phyloP scores from a whole-genome alignment of 2,113 vertebrate species.

The Crypturellus undulatus region DNA sequence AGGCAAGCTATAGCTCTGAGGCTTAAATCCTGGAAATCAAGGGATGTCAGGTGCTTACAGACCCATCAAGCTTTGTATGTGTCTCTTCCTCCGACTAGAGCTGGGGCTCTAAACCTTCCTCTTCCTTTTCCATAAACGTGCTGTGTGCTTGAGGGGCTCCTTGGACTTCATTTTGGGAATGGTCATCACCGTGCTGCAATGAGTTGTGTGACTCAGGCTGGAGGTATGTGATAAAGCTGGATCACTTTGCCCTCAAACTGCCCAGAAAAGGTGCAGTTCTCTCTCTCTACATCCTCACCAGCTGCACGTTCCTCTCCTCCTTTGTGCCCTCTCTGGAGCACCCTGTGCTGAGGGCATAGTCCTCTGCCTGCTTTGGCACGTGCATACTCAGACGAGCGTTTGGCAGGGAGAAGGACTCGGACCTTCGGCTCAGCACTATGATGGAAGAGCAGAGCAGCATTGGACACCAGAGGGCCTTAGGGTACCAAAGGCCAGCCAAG shows the following conservation, averaged over 20 bases:
- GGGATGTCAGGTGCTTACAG: background rate
- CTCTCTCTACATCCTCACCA: background rate
- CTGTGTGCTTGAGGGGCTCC: rapidly evolving
- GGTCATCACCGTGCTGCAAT: background rate
- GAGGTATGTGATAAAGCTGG: background rate
- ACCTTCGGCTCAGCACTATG: background rate
- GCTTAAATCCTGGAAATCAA: background rate
- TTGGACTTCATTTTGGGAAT: background rate
- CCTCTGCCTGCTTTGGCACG: background rate
- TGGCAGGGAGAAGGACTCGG: background rate
- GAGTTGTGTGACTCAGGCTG: background rate
- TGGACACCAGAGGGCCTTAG: rapidly evolving
- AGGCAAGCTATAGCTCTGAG: background rate
- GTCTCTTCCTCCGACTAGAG: background rate
- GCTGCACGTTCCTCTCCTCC: background rate
- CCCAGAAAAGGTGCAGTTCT: background rate
- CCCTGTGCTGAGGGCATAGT: background rate
- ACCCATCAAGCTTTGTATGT: background rate
- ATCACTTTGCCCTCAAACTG: background rate
- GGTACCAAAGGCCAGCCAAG: background rate
- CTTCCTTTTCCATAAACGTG: background rate
- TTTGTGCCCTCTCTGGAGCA: background rate
- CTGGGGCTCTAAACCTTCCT: background rate
- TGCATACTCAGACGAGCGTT: background rate
- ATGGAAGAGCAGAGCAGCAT: background rate